Conservation (phyloP, 2,113 vertebrate genomes). For the Corythornis vintsioides region DNA sequence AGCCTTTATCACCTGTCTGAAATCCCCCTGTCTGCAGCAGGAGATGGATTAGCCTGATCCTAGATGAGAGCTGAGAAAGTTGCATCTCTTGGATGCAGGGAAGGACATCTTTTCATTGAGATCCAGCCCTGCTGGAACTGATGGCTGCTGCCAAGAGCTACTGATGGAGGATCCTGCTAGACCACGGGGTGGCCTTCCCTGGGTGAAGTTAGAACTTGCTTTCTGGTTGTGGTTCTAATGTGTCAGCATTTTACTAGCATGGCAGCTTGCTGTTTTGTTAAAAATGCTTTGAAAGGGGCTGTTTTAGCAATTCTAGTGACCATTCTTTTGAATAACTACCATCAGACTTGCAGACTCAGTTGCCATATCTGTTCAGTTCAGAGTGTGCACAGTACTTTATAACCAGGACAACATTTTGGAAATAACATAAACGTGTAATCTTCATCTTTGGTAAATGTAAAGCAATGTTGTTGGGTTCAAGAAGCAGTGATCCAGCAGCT, state of each 20-base stretch:
- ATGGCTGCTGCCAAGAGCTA: background rate
- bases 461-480: background rate
- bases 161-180: background rate
- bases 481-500: background rate
- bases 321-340: background rate
- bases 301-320: background rate
- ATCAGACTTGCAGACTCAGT: background rate
- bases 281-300: background rate
- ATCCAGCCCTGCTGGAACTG: background rate
- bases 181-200: rapidly evolving
- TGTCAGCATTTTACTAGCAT: background rate
- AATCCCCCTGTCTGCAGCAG: background rate
- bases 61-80: background rate
- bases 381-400: background rate
- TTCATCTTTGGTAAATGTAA: background rate
- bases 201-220: background rate
- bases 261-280: background rate
- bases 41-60: background rate
- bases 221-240: background rate
- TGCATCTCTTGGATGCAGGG: background rate
- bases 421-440: background rate
- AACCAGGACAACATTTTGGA: background rate
- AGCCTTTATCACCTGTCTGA: background rate
- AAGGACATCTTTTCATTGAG: background rate
- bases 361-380: background rate